Percentiles rank a stretch among this genome's conserved stretches.
These are phyloP conservation scores for Drosophila emarginata DNA, from an alignment of 2,888 invertebrate species.

Conservation along the genomic window DNA sequence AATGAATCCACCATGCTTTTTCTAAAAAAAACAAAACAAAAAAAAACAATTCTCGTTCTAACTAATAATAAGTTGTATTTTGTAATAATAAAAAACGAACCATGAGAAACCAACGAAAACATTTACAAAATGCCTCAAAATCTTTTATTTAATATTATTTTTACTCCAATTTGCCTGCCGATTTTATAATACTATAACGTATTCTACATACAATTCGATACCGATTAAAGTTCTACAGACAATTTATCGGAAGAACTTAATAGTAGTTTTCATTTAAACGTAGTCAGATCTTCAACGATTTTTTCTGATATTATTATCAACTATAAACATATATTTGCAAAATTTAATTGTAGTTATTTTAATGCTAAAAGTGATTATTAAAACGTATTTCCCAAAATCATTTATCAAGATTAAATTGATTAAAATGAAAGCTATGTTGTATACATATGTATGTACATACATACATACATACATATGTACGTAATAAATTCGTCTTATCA, in stretches of 20 bases:
- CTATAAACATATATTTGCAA: no score
- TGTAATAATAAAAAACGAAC: conserved; percentile 60
- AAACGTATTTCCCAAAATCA: no score
- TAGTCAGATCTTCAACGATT: no score
- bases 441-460: no score
- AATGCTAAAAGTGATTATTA: no score
- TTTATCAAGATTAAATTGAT: no score
- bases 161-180: conserved; percentile 43
- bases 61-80: conserved; percentile 70
- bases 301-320: no score
- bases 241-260: conserved; percentile 12
- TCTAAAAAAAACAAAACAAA: conserved; percentile 22
- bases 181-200: conserved; percentile 43
- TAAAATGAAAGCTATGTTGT: no score
- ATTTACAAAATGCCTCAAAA: conserved; percentile 41
- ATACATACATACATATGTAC: no score
- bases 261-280: no score
- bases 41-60: conserved; percentile 58
- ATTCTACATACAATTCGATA: conserved; percentile 66
- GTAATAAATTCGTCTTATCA: no score
- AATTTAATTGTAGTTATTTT: no score
- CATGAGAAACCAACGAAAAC: conserved; percentile 54
- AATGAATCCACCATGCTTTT: conserved; percentile 24
- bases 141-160: conserved; percentile 30
- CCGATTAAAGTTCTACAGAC: conserved; percentile 56